Percentiles rank a stretch among this genome's conserved stretches.
phyloP scores from a whole-genome alignment of 2,888 invertebrate genomes.

The Lasioglossum marginatum region DNA sequence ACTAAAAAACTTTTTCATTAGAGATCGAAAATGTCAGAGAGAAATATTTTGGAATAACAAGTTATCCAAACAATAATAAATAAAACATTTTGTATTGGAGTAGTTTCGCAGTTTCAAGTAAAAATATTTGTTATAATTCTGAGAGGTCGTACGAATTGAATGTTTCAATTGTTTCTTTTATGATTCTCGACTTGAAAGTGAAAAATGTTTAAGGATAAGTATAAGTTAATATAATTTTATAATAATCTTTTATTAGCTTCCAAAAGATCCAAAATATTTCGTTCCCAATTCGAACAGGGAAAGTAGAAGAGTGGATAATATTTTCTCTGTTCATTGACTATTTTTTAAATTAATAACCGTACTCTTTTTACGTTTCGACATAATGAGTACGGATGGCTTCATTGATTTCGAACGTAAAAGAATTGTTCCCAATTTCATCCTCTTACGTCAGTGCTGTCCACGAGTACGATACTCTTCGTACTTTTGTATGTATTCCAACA shows the following conservation, averaged over 20 bases:
- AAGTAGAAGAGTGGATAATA: not conserved
- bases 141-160: not conserved
- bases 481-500: not conserved
- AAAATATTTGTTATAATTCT: not conserved
- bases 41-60: constrained; percentile 22
- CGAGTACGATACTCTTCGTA: not conserved
- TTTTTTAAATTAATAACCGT: not conserved
- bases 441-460: constrained; percentile 4
- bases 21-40: not conserved
- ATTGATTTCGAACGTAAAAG: not conserved
- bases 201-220: not conserved
- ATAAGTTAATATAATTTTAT: not conserved
- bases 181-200: not conserved
- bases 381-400: not conserved
- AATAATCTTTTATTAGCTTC: not conserved
- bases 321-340: constrained; percentile 3
- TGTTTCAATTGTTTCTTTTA: not conserved
- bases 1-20: not conserved
- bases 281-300: not conserved
- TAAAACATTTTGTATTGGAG: not conserved
- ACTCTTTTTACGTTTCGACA: not conserved
- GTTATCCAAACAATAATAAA: not conserved
- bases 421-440: not conserved
- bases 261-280: constrained; percentile 16
- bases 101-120: not conserved